These are phyloP conservation scores for Choloepus hoffmanni DNA, from an alignment of 2,113 vertebrate genomes.

Conservation along the genomic window DNA sequence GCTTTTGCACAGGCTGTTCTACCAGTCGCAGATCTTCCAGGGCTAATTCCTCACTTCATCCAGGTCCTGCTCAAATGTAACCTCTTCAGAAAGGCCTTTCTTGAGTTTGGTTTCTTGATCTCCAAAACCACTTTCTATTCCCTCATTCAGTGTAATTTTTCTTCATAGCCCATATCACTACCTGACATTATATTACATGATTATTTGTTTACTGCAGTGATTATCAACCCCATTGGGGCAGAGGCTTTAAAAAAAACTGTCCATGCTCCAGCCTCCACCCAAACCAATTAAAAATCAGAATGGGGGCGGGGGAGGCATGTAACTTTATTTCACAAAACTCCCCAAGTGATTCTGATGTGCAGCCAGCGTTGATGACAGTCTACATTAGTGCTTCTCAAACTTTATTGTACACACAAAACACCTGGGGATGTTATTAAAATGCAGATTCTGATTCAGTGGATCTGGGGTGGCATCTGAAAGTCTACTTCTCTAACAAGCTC, in stretches of 20 bases:
- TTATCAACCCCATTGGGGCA: background rate
- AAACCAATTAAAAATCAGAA: background rate
- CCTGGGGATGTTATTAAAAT: background rate
- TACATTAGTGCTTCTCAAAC: background rate
- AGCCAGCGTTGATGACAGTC: background rate
- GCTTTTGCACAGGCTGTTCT: background rate
- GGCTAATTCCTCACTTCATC: background rate
- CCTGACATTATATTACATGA: background rate
- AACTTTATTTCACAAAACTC: background rate
- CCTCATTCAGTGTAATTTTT: background rate
- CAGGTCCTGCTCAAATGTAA: background rate
- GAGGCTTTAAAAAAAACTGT: constrained; percentile 26
- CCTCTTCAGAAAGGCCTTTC: background rate
- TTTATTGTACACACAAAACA: rapidly evolving
- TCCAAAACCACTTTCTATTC: background rate
- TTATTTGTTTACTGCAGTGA: background rate
- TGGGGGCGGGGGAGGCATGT: background rate
- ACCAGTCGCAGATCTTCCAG: background rate
- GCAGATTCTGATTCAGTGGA: rapidly evolving
- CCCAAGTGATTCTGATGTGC: background rate
- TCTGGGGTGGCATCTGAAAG: background rate
- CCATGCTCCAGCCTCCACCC: background rate
- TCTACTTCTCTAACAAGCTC: background rate
- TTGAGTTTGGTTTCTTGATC: background rate
- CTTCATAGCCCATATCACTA: background rate